Evolutionary conservation across 2,797 vertebrate genomes (phyloP).

Genomic region (Semotilus atromaculatus): DNA sequence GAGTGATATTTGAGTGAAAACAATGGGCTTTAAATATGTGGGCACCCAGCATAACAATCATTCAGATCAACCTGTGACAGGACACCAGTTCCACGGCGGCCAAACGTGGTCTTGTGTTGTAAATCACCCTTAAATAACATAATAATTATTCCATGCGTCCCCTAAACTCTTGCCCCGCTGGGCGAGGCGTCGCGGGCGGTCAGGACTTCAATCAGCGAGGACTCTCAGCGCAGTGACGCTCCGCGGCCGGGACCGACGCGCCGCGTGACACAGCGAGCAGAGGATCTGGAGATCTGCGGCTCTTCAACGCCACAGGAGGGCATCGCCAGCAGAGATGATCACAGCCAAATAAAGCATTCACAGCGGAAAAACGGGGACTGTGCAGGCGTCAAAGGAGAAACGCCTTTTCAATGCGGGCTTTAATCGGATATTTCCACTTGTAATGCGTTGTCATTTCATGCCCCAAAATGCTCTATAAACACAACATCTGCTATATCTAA

Average conservation of each 20-base stretch:
- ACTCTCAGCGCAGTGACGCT: constrained; percentile 56
- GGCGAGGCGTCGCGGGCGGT: constrained; percentile 71
- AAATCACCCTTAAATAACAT: constrained; percentile 80
- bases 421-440: constrained; percentile 57
- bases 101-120: constrained; percentile 77
- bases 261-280: constrained; percentile 63
- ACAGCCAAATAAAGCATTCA: constrained; percentile 68
- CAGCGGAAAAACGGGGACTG: constrained; percentile 65
- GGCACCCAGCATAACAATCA: constrained; percentile 12
- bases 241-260: constrained; percentile 63
- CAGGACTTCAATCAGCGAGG: constrained; percentile 76
- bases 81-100: constrained; percentile 51
- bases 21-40: constrained; percentile 1
- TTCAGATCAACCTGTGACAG: constrained; percentile 28
- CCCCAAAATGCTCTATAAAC: constrained; percentile 52
- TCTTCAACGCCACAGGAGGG: constrained; percentile 76
- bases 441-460: constrained; percentile 61
- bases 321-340: constrained; percentile 72
- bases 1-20: background rate
- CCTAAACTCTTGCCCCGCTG: constrained; percentile 70
- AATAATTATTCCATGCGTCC: constrained; percentile 76
- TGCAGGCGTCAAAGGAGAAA: constrained; percentile 67
- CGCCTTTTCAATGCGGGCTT: constrained; percentile 55
- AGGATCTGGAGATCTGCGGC: constrained; percentile 59
- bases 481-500: background rate